Percentiles rank a stretch among this genome's conserved stretches.
Evolutionary conservation across 1,140 invertebrate species (phyloP).

Genomic region (Drosophila pruinosa): DNA sequence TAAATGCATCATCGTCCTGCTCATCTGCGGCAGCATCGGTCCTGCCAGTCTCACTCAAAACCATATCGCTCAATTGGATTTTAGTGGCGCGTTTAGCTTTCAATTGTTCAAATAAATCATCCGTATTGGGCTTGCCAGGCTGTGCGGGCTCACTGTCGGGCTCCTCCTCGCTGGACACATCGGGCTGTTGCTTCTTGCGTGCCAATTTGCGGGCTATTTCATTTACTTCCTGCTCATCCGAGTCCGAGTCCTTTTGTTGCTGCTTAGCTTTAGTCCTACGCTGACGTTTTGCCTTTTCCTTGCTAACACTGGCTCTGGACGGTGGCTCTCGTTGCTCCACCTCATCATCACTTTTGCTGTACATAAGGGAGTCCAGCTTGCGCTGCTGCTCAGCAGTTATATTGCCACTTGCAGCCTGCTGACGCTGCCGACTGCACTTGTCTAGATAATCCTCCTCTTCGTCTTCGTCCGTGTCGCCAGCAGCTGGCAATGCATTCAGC

Average conservation of each 20-base stretch:
- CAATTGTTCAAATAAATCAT: conserved; percentile 79
- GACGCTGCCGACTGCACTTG: conserved; percentile 59
- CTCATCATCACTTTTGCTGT: conserved; percentile 80
- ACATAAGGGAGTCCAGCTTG: conserved; percentile 72
- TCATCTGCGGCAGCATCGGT: conserved; percentile 14
- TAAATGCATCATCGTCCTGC: conserved; percentile 61
- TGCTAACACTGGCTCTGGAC: conserved; percentile 35
- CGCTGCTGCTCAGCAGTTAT: conserved; percentile 58
- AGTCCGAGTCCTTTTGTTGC: conserved; percentile 30
- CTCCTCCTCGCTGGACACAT: conserved; percentile 59
- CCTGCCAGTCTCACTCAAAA: conserved; percentile 55
- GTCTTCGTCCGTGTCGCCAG: background rate
- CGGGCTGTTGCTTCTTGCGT: conserved; percentile 58
- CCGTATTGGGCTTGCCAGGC: conserved; percentile 47
- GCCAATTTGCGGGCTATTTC: conserved; percentile 62
- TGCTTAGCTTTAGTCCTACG: conserved; percentile 37
- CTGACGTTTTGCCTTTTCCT: conserved; percentile 29
- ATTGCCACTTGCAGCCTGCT: conserved; percentile 44
- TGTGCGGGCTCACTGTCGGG: conserved; percentile 1
- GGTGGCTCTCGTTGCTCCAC: conserved; percentile 46
- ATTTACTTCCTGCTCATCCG: conserved; percentile 53
- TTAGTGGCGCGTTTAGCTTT: conserved; percentile 73
- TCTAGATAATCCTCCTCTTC: conserved; percentile 78
- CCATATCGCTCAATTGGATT: conserved; percentile 71
- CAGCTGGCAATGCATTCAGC: background rate